Evolutionary conservation across 1,140 invertebrate species (phyloP), one percentile per base, ranked within the genome.

Genomic region (Magallana angulata): DNA sequence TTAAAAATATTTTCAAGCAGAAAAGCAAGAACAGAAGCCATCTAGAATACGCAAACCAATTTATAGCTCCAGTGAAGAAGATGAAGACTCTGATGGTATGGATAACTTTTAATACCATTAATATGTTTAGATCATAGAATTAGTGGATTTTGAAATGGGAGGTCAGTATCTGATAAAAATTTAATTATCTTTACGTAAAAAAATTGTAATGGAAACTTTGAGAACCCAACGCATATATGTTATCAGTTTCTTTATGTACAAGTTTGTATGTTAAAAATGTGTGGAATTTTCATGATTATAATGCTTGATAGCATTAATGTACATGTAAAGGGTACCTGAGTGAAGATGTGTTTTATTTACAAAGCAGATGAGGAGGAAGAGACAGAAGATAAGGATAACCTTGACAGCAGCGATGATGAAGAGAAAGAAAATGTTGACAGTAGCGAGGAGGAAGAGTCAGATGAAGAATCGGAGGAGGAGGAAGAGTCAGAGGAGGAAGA

Each of bases 381-480:
- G 18, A 71, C 18, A 11, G 68, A 76, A 24, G 91, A 91, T 16
- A 87, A 89, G 3, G 89, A 56, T 16, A 89, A 85, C 80, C 89
- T 68, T 71, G 88, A 89, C 24, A 89, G 90, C 58, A 88, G 87
- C 62, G 90, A 91, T 57, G 90, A 91, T 56, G 91, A 92, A 84
- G 92, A 91, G 30, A 90, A 91, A 86, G 96, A 96, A 36, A 94
- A 93, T 81, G 91, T 91, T 36, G 89, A 89, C 56, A 89, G 90
- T 59, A 88, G 87, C 71, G 90, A 91, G 36, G 90, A 91, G 36
- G 91, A 92, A 11, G 91, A 92, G 7, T 59, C 89, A 84, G 92
- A 91, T 7, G 91, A 91, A 87, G 96, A 96, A 30, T 93, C 92
- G 60, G 91, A 92, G 36, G 89, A 86, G 85, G 57, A 82, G 82